These are phyloP conservation scores for Glyptemys insculpta DNA, from an alignment of 2,797 vertebrate species.

Conservation along the genomic window DNA sequence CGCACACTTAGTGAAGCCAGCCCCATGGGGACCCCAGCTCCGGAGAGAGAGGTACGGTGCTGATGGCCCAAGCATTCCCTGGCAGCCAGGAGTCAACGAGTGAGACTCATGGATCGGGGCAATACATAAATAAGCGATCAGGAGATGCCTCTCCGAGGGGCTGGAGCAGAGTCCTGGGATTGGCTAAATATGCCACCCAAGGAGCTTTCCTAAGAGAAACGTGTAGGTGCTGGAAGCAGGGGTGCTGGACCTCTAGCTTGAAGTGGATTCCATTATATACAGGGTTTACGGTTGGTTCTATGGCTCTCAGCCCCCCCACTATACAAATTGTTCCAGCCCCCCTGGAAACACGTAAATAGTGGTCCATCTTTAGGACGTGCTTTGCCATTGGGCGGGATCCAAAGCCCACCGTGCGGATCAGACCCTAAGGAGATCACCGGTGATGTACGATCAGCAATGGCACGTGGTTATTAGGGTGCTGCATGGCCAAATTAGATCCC, in stretches of 20 bases:
- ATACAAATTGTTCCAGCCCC: no score
- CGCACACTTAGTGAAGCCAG: neutral
- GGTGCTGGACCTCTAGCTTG: no score
- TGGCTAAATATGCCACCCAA: neutral
- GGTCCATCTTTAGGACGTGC: neutral
- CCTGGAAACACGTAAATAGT: neutral
- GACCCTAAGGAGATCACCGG: neutral
- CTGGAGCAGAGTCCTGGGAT: neutral
- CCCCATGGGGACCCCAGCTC: neutral
- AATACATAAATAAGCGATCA: neutral
- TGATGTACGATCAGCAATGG: no score
- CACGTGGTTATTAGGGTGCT: neutral
- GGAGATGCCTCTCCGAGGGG: neutral
- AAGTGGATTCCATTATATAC: no score
- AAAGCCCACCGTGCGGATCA: neutral
- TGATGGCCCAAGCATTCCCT: neutral
- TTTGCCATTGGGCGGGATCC: neutral
- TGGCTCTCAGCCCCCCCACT: no score
- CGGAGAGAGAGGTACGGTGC: neutral
- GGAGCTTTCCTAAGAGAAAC: neutral
- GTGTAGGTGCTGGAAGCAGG: no score
- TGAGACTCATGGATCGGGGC: neutral
- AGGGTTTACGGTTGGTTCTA: no score
- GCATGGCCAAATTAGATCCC: neutral
- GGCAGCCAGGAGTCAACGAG: neutral